Evolutionary conservation across 2,888 invertebrate genomes (phyloP).

Genomic region (Ophonus ardosiacus): DNA sequence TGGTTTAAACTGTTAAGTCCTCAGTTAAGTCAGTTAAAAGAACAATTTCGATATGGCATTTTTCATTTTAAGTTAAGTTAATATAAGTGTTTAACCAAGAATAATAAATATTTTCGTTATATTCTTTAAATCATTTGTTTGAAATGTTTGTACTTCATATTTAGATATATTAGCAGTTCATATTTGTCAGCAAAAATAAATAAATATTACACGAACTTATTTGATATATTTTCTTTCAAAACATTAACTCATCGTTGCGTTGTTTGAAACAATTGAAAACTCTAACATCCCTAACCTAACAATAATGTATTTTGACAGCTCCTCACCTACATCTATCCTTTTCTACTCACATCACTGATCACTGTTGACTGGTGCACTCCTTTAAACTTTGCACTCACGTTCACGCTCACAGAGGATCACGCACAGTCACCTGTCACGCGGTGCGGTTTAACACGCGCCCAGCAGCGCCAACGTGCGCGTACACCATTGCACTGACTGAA

Average conservation of each 20-base stretch:
- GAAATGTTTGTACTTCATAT: too few relatives aligned
- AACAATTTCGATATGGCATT: too few relatives aligned
- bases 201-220: too few relatives aligned
- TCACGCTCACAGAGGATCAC: neutral
- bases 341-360: neutral
- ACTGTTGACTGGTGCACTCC: neutral
- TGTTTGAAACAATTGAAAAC: neutral
- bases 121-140: too few relatives aligned
- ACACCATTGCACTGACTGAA: slow-evolving; percentile 59
- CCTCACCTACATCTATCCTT: neutral
- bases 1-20: too few relatives aligned
- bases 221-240: too few relatives aligned
- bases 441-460: slow-evolving; percentile 19
- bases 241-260: neutral
- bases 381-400: neutral
- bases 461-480: slow-evolving; percentile 9
- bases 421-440: slow-evolving; percentile 34
- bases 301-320: neutral
- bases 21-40: too few relatives aligned
- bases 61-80: too few relatives aligned
- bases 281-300: neutral
- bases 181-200: too few relatives aligned
- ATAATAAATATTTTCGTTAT: too few relatives aligned
- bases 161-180: too few relatives aligned
- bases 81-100: too few relatives aligned